A percentile compares a stretch with the other conserved stretches of the same genome.
These are phyloP conservation scores for Pogoniulus pusillus DNA, from an alignment of 2,797 vertebrate species.

Conservation along the genomic window DNA sequence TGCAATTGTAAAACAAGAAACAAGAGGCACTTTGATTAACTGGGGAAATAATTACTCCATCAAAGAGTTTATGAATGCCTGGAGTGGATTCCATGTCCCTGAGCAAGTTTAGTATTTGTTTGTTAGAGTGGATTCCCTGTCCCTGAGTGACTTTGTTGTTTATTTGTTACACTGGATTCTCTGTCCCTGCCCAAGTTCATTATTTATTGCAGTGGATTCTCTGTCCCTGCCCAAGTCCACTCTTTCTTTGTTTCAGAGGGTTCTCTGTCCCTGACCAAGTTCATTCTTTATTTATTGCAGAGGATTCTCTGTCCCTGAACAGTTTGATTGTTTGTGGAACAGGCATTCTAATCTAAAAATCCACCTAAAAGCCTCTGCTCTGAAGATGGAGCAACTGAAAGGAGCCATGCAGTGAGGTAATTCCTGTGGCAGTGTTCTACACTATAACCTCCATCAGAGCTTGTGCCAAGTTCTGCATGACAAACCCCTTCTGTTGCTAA, in stretches of 20 bases:
- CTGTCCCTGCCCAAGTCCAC: no score
- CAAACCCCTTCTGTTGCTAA: rapidly evolving
- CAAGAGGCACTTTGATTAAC: background rate
- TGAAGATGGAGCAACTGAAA: background rate
- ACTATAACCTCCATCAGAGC: background rate
- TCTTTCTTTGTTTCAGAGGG: no score
- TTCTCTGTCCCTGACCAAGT: no score
- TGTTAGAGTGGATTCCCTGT: no score
- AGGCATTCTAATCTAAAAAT: background rate
- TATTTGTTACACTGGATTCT: no score
- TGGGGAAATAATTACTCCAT: background rate
- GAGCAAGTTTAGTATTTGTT: no score
- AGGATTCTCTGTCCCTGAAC: no score
- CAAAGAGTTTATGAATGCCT: background rate
- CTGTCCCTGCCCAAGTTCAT: no score
- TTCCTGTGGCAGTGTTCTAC: background rate
- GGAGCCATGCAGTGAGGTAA: background rate
- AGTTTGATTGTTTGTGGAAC: background rate
- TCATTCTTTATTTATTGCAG: no score
- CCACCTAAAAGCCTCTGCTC: background rate
- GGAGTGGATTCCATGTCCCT: background rate
- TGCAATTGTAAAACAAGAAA: background rate
- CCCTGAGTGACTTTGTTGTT: no score
- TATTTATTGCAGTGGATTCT: no score
- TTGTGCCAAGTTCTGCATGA: background rate